phyloP scores from a whole-genome alignment of 2,113 vertebrate species.

The Microcebus griseorufus region DNA sequence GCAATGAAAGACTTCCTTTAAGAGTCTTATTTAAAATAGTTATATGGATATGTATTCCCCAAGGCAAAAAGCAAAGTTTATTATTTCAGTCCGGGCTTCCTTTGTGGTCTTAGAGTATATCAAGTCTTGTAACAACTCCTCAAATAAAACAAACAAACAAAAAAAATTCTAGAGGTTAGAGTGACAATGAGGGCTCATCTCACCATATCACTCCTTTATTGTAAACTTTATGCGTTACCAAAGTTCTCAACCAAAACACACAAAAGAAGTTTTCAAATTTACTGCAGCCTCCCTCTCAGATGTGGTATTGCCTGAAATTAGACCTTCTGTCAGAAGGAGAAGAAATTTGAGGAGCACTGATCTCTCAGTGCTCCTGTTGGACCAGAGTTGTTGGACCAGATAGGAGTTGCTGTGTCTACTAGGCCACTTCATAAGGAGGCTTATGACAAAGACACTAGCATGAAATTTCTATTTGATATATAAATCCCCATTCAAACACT shows the following conservation, averaged over 20 bases:
- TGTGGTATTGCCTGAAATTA: neutral
- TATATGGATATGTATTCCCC: neutral
- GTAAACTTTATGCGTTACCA: neutral
- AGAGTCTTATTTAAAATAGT: neutral
- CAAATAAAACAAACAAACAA: neutral
- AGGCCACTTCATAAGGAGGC: neutral
- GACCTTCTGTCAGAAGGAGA: neutral
- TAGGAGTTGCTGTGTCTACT: neutral
- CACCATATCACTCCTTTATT: neutral
- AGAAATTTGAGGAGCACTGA: neutral
- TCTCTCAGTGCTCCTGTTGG: neutral
- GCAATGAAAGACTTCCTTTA: neutral
- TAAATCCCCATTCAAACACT: constrained; percentile 1
- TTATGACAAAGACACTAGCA: neutral
- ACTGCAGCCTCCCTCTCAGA: neutral
- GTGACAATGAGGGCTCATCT: neutral
- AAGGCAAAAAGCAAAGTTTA: neutral
- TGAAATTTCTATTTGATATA: neutral
- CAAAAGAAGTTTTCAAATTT: neutral
- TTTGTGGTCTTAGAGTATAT: neutral
- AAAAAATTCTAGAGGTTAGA: neutral
- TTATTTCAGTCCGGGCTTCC: neutral
- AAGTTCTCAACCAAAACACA: constrained; percentile 9
- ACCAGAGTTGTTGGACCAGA: neutral
- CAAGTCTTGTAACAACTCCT: neutral